Base-by-base conservation (phyloP, 2,888 invertebrate species). In the Allacma fusca region DNA sequence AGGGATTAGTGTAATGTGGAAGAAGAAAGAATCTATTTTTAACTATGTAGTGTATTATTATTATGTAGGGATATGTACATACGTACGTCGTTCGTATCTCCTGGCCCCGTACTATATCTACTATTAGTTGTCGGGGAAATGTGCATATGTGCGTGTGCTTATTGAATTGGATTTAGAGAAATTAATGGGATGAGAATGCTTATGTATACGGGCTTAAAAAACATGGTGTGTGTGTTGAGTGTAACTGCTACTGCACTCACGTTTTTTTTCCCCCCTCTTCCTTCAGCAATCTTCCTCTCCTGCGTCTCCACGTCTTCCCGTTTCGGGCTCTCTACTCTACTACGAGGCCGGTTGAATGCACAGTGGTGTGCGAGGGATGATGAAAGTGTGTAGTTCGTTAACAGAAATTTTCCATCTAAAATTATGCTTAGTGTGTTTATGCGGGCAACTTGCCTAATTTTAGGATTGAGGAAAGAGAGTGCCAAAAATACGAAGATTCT, bases 151-250 rank as follows among this genome's bases (percentile, higher is more conserved):
- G 80, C 76, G 79, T 81, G 82, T 81, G 81, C 82, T 81, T 81
- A 83, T 83, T 82, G 83, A 81, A 82, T 83, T 79, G 81, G 81
- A 82, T 83, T 81, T 80, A 81, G 78, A 81, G 82, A 83, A 82
- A 82, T 83, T 83, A 83, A 83, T 83, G 82, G 83, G 81, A 80
- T 78, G 78, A 81, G 81, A 80, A 79, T 80, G 80, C 76, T 34
- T 62, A 34, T 73, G 73, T 62, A 72, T 28, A 21, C 34, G 62
- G 34, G 44, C 1, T 40, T 21, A n/a, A 40, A 43, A 16, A 16
- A 21, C 23, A 5, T 23, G 21, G 44, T 21, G 40, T 43, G 26
- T 44, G 68, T 68, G n/a, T 26, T 69, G 24, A 21, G 29, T 62
- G 29, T 62, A 29, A 26, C 50, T 50, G 50, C 50, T 50, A 50